phyloP scores from a whole-genome alignment of 2,113 vertebrate genomes.

The Trematocara unimaculatum region DNA sequence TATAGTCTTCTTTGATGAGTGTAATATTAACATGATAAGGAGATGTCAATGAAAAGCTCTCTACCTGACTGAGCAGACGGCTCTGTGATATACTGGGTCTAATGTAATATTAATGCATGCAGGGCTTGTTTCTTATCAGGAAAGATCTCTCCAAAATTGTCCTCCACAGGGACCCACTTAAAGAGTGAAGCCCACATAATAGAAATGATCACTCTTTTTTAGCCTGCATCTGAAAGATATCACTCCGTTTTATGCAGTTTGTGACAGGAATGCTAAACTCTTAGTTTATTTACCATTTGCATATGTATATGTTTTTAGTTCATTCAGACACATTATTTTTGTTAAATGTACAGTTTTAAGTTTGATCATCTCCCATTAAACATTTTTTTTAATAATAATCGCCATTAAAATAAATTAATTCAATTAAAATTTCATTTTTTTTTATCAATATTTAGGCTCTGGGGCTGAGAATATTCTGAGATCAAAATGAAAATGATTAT shows the following conservation, averaged over 20 bases:
- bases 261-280: constrained; percentile 27
- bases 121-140: constrained; percentile 69
- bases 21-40: constrained; percentile 67
- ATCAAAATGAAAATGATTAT: neutral
- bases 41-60: constrained; percentile 62
- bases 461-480: neutral
- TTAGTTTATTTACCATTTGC: neutral
- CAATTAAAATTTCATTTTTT: neutral
- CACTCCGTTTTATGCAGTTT: constrained; percentile 24
- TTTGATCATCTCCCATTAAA: neutral
- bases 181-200: constrained; percentile 64
- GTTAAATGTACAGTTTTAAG: neutral
- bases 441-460: neutral
- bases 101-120: constrained; percentile 76
- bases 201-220: constrained; percentile 66
- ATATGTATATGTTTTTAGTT: neutral
- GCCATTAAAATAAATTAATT: neutral
- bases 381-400: neutral
- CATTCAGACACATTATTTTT: neutral
- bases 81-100: constrained; percentile 58
- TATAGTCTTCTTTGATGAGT: constrained; percentile 60
- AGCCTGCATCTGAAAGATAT: constrained; percentile 50
- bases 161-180: constrained; percentile 70
- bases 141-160: constrained; percentile 69
- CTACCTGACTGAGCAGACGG: constrained; percentile 63